Percentiles rank a stretch among this genome's conserved stretches.
Conservation (phyloP, 2,113 vertebrate genomes). For the Ivindomyrus marchei region DNA sequence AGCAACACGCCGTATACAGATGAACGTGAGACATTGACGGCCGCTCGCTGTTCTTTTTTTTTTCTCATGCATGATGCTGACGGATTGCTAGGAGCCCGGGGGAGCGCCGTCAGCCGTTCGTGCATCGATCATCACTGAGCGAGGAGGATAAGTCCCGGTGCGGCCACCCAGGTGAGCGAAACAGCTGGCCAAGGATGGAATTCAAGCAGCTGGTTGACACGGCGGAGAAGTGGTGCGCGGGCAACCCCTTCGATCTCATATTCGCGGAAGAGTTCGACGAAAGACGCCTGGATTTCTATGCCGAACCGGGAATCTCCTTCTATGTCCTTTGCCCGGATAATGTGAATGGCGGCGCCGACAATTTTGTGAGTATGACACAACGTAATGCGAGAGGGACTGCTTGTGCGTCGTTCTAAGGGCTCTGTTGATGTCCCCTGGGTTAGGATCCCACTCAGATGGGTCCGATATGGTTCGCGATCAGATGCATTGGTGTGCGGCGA, state of each 20-base stretch:
- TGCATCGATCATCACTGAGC: slow-evolving; percentile 51
- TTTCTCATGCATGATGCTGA: slow-evolving; percentile 43
- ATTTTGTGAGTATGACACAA: slow-evolving; percentile 75
- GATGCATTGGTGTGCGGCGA: slow-evolving; percentile 16
- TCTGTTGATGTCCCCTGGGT: background rate
- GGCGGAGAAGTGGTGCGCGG: slow-evolving; percentile 90
- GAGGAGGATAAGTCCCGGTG: slow-evolving; percentile 42
- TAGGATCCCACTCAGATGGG: slow-evolving; percentile 22
- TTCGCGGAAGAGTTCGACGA: slow-evolving; percentile 89
- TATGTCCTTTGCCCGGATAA: slow-evolving; percentile 86
- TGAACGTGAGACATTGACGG: slow-evolving; percentile 38
- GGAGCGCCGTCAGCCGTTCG: slow-evolving; percentile 51
- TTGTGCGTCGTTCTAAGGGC: background rate
- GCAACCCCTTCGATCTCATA: slow-evolving; percentile 91
- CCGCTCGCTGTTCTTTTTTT: slow-evolving; percentile 23
- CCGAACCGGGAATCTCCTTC: slow-evolving; percentile 91
- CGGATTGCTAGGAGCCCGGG: slow-evolving; percentile 42
- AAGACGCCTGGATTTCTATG: slow-evolving; percentile 93
- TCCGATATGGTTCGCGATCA: slow-evolving; percentile 17
- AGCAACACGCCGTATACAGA: slow-evolving; percentile 38
- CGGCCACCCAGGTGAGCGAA: slow-evolving; percentile 28
- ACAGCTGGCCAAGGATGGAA: slow-evolving; percentile 65
- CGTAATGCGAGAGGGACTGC: slow-evolving; percentile 24
- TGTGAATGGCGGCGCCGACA: slow-evolving; percentile 76
- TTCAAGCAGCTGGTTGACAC: slow-evolving; percentile 92